These are phyloP conservation scores for Rhopalosiphum nymphaeae DNA, from an alignment of 2,888 invertebrate genomes.

Conservation along the genomic window DNA sequence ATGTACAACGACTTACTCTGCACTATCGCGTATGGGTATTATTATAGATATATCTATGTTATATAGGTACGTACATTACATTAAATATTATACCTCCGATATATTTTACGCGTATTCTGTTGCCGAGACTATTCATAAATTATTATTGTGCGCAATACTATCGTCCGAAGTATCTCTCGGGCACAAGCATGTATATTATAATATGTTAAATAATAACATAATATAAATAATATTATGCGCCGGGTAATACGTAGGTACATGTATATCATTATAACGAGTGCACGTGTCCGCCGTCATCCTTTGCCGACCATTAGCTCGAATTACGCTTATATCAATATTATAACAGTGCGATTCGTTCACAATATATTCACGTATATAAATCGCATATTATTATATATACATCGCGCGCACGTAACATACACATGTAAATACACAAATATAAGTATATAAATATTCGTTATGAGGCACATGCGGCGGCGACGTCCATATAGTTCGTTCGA, in stretches of 20 bases:
- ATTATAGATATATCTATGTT: not conserved
- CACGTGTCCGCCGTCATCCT: not conserved
- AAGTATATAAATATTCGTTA: not conserved
- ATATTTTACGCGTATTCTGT: not conserved
- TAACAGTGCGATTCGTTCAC: not conserved
- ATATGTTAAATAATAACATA: not conserved
- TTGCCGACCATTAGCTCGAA: slow-evolving; percentile 9
- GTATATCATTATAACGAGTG: not conserved
- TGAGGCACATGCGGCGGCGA: not conserved
- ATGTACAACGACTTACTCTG: not conserved
- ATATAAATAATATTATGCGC: not conserved
- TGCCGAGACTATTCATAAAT: slow-evolving; percentile 23
- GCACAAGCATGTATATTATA: not conserved
- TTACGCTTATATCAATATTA: not conserved
- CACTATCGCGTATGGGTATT: not conserved
- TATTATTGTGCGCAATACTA: slow-evolving; percentile 1
- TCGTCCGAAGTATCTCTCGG: slow-evolving; percentile 6
- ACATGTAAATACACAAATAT: not conserved
- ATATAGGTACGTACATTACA: not conserved
- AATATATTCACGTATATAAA: not conserved
- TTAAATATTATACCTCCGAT: not conserved
- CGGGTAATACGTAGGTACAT: not conserved
- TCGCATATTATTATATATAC: not conserved
- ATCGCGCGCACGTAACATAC: not conserved
- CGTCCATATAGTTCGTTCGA: not conserved